These are phyloP conservation scores for Phrynocephalus versicolor DNA, from an alignment of 2,113 vertebrate species.

Conservation along the genomic window DNA sequence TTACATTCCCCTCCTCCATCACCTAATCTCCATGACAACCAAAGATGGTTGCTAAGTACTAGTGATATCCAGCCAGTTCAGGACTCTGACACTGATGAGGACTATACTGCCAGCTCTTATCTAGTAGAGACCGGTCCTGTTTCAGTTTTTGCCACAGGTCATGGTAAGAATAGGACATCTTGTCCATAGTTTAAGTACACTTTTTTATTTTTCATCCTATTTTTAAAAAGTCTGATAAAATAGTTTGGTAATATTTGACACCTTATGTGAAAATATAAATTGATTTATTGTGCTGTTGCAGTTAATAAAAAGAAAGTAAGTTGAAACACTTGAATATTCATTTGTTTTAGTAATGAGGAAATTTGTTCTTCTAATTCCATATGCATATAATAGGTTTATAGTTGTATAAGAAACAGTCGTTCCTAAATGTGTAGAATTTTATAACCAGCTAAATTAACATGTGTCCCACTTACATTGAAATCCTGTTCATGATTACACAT, in stretches of 20 bases:
- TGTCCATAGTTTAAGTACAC: slow-evolving; percentile 60
- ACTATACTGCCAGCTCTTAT: slow-evolving; percentile 72
- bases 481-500: neutral
- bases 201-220: slow-evolving; percentile 53
- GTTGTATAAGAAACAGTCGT: neutral
- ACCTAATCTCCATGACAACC: slow-evolving; percentile 80
- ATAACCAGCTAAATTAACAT: slow-evolving; percentile 2
- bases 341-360: neutral
- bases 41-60: slow-evolving; percentile 84
- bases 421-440: slow-evolving; percentile 25
- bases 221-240: slow-evolving; percentile 36
- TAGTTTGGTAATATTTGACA: slow-evolving; percentile 24
- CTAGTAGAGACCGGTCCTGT: slow-evolving; percentile 65
- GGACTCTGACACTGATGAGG: slow-evolving; percentile 81
- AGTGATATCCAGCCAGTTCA: slow-evolving; percentile 78
- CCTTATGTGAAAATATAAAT: neutral
- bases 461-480: neutral
- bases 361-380: slow-evolving; percentile 17
- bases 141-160: slow-evolving; percentile 68
- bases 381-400: slow-evolving; percentile 4
- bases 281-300: neutral
- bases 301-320: slow-evolving; percentile 5
- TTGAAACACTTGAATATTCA: slow-evolving; percentile 8
- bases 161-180: slow-evolving; percentile 73
- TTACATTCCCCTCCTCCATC: slow-evolving; percentile 79